A percentile compares a stretch with the other conserved stretches of the same genome.
Evolutionary conservation across 64 coral and sea anemone genomes (phyloP).

Genomic region (Montipora foliosa): DNA sequence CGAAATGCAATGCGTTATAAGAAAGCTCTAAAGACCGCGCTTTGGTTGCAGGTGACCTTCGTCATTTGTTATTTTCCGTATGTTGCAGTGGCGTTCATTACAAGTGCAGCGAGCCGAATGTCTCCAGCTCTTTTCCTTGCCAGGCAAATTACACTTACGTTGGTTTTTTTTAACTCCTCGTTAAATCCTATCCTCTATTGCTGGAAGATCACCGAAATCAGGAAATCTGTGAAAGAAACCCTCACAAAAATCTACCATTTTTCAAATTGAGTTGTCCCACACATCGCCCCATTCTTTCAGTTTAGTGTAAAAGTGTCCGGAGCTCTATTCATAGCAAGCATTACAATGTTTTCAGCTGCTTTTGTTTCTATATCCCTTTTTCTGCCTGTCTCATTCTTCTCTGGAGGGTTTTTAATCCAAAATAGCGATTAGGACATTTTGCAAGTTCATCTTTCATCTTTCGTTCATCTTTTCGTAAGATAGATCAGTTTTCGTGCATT

Average conservation of each 20-base stretch:
- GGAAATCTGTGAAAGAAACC: background rate
- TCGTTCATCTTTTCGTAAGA: no score
- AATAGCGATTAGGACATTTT: no score
- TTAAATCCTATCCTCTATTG: slow-evolving; percentile 3
- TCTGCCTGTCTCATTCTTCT: no score
- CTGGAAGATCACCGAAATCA: slow-evolving; percentile 14
- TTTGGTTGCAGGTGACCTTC: background rate
- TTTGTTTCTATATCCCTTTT: no score
- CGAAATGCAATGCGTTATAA: background rate
- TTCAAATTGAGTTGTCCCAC: background rate
- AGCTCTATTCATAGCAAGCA: no score
- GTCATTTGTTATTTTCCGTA: background rate
- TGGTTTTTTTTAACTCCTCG: slow-evolving; percentile 1
- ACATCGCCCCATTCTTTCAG: no score
- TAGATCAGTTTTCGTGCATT: no score
- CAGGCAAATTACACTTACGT: background rate
- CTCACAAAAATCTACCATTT: background rate
- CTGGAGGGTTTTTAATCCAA: no score
- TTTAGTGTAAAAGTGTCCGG: no score
- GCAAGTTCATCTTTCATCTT: no score
- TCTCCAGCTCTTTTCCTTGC: background rate
- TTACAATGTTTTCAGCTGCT: no score
- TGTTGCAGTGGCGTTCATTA: background rate
- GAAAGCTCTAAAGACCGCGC: background rate
- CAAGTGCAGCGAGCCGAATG: no score